Evolutionary conservation across 2,888 invertebrate species (phyloP), one percentile per base, ranked within the genome.

Genomic region (Serripes groenlandicus): DNA sequence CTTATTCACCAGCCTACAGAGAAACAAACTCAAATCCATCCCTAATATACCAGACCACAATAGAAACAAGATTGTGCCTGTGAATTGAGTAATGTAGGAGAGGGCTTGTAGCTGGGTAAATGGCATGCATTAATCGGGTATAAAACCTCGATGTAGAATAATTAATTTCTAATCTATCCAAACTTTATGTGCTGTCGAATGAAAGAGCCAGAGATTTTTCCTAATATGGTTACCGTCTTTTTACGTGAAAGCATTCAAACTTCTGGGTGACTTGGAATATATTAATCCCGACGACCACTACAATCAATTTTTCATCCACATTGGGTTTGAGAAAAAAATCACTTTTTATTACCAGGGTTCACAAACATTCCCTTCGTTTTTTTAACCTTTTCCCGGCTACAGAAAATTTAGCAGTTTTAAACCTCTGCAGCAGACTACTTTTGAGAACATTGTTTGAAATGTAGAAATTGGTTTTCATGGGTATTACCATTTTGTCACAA

Each of bases 71-170:
- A 35, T 26, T 66, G 66, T 66, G 66, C 66, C 66, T 35, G 35
- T 66, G 66, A 34, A 66, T 66, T 66, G 66, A 66, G 35, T 42
- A 66, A 66, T n/a, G 15, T 9, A 37, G 42, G 42, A 37, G 21
- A 5, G 35, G 32, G 56, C 68, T 74, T 58, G 85, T 85, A 85
- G 64, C 85, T 81, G 81, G 81, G 85, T 81, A 85, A 85, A 78
- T 71, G 54, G 85, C 76, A 85, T 85, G 85, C 78, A 85, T 85
- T 81, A 85, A 85, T 81, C 85, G 85, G 85, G 85, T 85, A 85
- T 85, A 85, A 85, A 83, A 81, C 58, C 54, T 58, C 78, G 23
- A 54, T 32, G 54, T 42, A 30, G 52, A 77, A 64, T 75, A 75
- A 85, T 81, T 85, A 85, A 85, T 78, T 54, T 68, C 73, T 85